A percentile compares a stretch with the other conserved stretches of the same genome.
Evolutionary conservation across 2,797 vertebrate genomes (phyloP).

Genomic region (Pangasius djambal): DNA sequence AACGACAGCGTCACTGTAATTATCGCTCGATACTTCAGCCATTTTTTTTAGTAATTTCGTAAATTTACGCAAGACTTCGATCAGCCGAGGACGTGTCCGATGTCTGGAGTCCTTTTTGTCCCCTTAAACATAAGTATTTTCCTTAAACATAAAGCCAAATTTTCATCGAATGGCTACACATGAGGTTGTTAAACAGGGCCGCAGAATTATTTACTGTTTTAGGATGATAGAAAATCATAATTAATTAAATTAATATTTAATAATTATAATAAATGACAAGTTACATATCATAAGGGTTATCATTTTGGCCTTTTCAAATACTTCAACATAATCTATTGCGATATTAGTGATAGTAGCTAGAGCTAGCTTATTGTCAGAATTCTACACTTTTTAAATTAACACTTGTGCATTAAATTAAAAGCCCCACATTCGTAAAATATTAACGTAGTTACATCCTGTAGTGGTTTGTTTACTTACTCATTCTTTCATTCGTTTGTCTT

Average conservation of each 20-base stretch:
- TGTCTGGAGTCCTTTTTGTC: not conserved
- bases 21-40: not conserved
- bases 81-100: slow-evolving; percentile 10
- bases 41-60: not conserved
- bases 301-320: not conserved
- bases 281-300: not conserved
- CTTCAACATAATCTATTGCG: not conserved
- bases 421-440: not conserved
- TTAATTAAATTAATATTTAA: not conserved
- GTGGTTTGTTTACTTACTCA: not conserved
- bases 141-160: not conserved
- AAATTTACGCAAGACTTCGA: slow-evolving; percentile 44
- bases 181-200: not conserved
- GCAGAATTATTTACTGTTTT: not conserved
- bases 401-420: not conserved
- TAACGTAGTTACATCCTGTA: not conserved
- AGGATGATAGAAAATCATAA: not conserved
- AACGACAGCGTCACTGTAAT: slow-evolving; percentile 60
- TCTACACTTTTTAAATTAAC: no score
- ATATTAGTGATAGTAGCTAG: not conserved
- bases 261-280: not conserved
- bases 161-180: not conserved
- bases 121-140: not conserved
- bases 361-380: not conserved
- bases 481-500: not conserved